A percentile compares a stretch with the other conserved stretches of the same genome.
These are phyloP conservation scores for Allophyes oxyacanthae DNA, from an alignment of 2,888 invertebrate genomes.

Conservation along the genomic window DNA sequence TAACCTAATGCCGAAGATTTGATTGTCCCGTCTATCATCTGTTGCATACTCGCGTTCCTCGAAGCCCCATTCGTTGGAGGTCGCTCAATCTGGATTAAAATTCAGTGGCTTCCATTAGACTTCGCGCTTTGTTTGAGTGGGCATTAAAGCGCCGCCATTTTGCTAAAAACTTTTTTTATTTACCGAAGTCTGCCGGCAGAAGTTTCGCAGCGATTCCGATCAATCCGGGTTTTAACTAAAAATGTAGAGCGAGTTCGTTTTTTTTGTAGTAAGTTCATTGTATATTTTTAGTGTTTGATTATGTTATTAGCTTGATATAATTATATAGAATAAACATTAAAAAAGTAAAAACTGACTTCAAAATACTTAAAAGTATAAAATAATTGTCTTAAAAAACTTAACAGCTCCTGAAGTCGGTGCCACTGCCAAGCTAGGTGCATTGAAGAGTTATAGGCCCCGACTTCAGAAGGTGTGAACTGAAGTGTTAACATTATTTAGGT, in stretches of 20 bases:
- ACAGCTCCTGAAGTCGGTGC: too few species aligned
- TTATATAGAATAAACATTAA: too few species aligned
- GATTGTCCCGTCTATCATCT: constrained; percentile 5
- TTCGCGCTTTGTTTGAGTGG: constrained; percentile 61
- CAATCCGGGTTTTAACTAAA: constrained; percentile 39
- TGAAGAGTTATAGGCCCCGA: too few species aligned
- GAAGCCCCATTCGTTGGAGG: constrained; percentile 16
- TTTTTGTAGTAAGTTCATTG: constrained; percentile 8
- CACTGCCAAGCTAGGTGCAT: too few species aligned
- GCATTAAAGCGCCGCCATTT: constrained; percentile 58
- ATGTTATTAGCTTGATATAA: too few species aligned
- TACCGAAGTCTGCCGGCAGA: constrained; percentile 23
- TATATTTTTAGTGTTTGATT: neutral
- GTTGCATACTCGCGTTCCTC: constrained; percentile 14
- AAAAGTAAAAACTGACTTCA: too few species aligned
- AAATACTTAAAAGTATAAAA: too few species aligned
- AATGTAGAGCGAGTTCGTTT: constrained; percentile 5
- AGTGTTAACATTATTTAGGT: too few species aligned
- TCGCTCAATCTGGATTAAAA: constrained; percentile 59
- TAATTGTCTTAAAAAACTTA: too few species aligned
- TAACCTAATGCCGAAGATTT: too few species aligned
- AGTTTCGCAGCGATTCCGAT: constrained; percentile 45
- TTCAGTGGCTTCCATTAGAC: constrained; percentile 64
- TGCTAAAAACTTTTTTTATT: constrained; percentile 42
- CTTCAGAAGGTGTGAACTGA: too few species aligned